Conservation (phyloP, 2,113 vertebrate genomes). For the Ictalurus furcatus region DNA sequence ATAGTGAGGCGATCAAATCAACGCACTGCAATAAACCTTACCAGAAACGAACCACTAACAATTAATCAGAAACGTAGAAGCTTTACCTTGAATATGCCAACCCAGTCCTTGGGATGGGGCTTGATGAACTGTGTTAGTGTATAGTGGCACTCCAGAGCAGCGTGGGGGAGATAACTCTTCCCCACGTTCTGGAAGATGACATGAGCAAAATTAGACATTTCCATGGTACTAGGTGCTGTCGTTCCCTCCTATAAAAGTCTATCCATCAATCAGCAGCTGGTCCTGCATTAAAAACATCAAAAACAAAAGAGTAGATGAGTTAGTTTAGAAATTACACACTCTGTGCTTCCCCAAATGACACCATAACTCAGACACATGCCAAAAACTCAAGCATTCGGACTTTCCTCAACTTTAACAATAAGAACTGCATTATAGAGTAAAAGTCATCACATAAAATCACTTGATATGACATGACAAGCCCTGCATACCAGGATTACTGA, state of each 20-base stretch:
- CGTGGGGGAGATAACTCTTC: slow-evolving; percentile 94
- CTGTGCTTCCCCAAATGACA: slow-evolving; percentile 12
- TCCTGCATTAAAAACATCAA: slow-evolving; percentile 38
- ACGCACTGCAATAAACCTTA: too few relatives aligned
- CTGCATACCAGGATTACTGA: neutral
- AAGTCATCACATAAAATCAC: neutral
- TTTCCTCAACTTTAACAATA: neutral
- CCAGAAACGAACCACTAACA: too few relatives aligned
- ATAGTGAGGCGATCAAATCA: neutral
- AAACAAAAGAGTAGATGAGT: neutral
- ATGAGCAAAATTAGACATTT: slow-evolving; percentile 97
- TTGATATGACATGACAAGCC: neutral
- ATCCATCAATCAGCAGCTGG: slow-evolving; percentile 69
- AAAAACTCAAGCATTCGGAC: neutral
- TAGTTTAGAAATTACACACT: neutral
- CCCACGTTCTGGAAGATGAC: slow-evolving; percentile 99
- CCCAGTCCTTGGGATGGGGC: slow-evolving; percentile 96
- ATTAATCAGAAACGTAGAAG: neutral
- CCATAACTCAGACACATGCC: neutral
- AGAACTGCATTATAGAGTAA: neutral
- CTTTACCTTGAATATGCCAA: slow-evolving; percentile 97
- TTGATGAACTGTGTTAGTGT: slow-evolving; percentile 93
- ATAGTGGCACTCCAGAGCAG: slow-evolving; percentile 92
- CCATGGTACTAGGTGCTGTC: slow-evolving; percentile 75
- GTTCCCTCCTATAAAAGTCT: slow-evolving; percentile 84